Conservation (phyloP, 2,888 invertebrate species). For the Aspidiotus rigidus region DNA sequence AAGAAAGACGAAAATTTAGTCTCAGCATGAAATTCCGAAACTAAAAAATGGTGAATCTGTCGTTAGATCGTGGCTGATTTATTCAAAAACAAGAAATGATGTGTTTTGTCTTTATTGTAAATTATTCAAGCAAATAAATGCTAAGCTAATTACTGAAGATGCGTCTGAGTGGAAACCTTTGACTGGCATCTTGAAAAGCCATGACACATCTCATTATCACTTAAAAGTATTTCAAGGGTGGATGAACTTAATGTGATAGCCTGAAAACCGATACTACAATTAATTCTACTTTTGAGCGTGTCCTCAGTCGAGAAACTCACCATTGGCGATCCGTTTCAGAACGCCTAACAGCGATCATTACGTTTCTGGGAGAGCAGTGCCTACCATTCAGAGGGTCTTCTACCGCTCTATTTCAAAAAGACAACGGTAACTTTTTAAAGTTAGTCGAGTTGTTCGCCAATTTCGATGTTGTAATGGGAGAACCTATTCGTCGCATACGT, state of each 20-base stretch:
- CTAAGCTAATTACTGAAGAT: conserved; percentile 31
- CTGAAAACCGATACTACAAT: no score
- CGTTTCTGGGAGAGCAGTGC: conserved; percentile 21
- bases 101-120: conserved; percentile 36
- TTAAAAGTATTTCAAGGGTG: no score
- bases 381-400: conserved; percentile 14
- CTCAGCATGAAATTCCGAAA: conserved; percentile 7
- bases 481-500: conserved; percentile 11
- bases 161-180: no score
- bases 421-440: conserved; percentile 24
- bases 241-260: no score
- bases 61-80: conserved; percentile 16
- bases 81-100: conserved; percentile 22
- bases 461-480: conserved; percentile 14
- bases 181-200: conserved; percentile 33
- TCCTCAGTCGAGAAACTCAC: conserved; percentile 11
- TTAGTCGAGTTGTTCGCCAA: not conserved
- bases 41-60: conserved; percentile 20
- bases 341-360: conserved; percentile 13
- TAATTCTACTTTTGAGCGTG: no score
- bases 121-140: conserved; percentile 31
- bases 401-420: conserved; percentile 7
- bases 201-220: no score
- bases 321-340: conserved; percentile 19
- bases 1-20: conserved; percentile 10